Conservation (phyloP, 2,797 vertebrate species). For the Pseudochirops cupreus region DNA sequence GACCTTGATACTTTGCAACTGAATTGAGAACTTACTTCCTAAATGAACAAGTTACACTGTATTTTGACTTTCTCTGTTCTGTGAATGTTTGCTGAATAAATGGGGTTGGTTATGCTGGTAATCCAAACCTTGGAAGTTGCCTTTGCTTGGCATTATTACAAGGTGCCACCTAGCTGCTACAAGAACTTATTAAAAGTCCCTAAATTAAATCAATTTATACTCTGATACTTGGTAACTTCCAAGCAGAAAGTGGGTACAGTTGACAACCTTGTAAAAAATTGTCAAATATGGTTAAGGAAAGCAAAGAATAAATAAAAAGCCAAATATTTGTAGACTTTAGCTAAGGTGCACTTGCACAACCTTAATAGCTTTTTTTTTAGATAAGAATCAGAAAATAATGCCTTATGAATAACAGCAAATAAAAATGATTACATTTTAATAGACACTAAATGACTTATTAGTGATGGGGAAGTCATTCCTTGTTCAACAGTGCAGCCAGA, state of each 20-base stretch:
- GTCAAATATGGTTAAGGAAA: not conserved
- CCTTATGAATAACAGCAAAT: not conserved
- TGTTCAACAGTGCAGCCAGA: not conserved
- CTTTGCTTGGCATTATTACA: not conserved
- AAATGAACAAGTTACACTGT: too few relatives aligned
- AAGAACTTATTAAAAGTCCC: not conserved
- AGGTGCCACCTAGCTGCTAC: not conserved
- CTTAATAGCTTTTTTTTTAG: not conserved
- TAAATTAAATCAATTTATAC: not conserved
- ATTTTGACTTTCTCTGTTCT: too few relatives aligned
- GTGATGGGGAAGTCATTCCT: not conserved
- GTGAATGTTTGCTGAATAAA: too few relatives aligned
- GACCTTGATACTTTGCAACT: too few relatives aligned
- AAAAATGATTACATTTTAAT: not conserved
- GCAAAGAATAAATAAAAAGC: not conserved
- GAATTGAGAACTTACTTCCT: too few relatives aligned
- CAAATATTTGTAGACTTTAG: not conserved
- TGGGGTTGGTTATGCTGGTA: not conserved
- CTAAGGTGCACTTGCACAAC: not conserved
- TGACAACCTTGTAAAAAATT: not conserved
- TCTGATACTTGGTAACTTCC: not conserved
- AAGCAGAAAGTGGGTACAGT: not conserved
- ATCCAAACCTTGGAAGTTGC: not conserved
- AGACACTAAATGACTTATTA: not conserved
- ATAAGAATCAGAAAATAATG: not conserved